Conservation (phyloP, 1,140 invertebrate species). For the Hyphantria cunea region DNA sequence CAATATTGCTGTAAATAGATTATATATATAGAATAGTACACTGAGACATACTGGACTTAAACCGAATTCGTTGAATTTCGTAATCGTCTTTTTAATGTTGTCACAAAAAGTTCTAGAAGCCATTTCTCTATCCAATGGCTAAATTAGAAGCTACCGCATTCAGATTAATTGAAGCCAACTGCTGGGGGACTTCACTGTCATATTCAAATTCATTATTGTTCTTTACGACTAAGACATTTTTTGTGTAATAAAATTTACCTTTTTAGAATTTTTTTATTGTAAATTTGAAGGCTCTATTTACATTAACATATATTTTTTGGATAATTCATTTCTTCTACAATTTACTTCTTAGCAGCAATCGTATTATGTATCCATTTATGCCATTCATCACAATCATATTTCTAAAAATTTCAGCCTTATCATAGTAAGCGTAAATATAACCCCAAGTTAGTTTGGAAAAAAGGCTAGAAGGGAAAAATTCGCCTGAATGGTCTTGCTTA, state of each 20-base stretch:
- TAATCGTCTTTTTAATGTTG: constrained; percentile 10
- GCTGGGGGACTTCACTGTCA: constrained; percentile 20
- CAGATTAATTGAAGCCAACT: constrained; percentile 32
- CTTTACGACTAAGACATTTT: constrained; percentile 13
- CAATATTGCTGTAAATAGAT: no score
- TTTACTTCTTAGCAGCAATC: no score
- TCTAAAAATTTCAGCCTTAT: no score
- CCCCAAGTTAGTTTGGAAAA: no score
- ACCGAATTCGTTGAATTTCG: neutral
- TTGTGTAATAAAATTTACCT: constrained; percentile 10
- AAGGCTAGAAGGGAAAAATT: no score
- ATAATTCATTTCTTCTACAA: no score
- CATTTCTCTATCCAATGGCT: constrained; percentile 23
- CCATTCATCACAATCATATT: no score
- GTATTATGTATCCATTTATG: no score
- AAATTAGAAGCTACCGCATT: constrained; percentile 27
- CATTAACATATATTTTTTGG: constrained; percentile 6
- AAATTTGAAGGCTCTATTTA: constrained; percentile 8
- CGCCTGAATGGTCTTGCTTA: no score
- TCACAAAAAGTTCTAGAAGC: constrained; percentile 3
- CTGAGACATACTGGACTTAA: no score
- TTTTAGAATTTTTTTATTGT: constrained; percentile 8
- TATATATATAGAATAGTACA: no score
- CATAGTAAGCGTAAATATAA: no score
- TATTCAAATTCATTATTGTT: constrained; percentile 27